Percentiles rank a stretch among this genome's conserved stretches.
Conservation (phyloP, 2,113 vertebrate genomes). For the Dunckerocampus dactyliophorus region DNA sequence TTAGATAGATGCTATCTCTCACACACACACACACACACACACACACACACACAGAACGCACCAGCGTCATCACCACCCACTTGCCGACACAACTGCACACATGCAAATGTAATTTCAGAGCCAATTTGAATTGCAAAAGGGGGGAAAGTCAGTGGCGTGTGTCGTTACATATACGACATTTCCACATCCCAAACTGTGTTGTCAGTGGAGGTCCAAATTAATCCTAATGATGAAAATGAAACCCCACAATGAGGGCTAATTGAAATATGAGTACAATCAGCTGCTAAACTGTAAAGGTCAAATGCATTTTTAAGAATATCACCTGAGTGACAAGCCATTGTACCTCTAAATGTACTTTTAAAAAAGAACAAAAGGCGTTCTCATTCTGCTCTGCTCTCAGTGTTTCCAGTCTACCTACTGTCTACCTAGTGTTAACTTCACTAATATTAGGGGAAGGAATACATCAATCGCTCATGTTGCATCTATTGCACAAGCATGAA, state of each 20-base stretch:
- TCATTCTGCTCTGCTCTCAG: background rate
- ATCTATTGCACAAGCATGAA: conserved; percentile 36
- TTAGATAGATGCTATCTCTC: background rate
- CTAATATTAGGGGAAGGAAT: conserved; percentile 14
- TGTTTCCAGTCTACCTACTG: conserved; percentile 5
- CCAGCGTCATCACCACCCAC: background rate
- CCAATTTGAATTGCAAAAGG: conserved; percentile 14
- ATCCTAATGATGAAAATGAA: conserved; percentile 1
- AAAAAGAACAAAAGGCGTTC: background rate
- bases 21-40: background rate
- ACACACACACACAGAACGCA: background rate
- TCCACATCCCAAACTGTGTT: conserved; percentile 15
- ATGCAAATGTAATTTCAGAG: conserved; percentile 31
- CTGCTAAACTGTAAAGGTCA: background rate
- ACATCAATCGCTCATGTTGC: conserved; percentile 28
- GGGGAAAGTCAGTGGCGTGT: background rate
- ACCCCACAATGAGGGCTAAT: background rate
- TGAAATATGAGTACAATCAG: background rate
- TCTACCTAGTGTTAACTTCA: conserved; percentile 20
- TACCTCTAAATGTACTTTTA: background rate
- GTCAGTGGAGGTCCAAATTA: conserved; percentile 15
- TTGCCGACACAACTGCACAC: conserved; percentile 2
- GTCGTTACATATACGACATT: background rate
- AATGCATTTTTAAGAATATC: background rate
- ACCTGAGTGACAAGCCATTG: background rate